phyloP scores from a whole-genome alignment of 1,140 invertebrate species.

The Drosophila sp. region DNA sequence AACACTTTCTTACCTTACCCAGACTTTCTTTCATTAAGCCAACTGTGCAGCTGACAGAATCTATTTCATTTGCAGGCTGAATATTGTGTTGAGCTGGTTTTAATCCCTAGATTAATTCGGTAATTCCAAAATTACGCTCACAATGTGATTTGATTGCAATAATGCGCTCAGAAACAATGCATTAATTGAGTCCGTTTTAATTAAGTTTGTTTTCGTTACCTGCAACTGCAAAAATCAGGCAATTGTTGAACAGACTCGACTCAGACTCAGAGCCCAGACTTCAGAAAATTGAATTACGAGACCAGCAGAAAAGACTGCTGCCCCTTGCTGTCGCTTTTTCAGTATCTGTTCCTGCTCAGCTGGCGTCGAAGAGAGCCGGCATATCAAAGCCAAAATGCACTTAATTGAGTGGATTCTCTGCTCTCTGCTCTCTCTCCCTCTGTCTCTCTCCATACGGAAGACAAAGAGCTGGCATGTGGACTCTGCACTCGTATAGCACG shows the following conservation, averaged over 20 bases:
- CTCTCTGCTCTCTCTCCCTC: constrained; percentile 1
- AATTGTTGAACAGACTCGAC: background rate
- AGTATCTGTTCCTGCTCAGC: background rate
- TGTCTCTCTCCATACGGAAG: background rate
- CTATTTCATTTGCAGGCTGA: no score
- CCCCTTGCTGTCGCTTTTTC: background rate
- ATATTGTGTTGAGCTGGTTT: no score
- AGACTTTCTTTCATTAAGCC: no score
- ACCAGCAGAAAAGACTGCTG: background rate
- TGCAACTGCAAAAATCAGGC: constrained; percentile 1
- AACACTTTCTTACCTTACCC: no score
- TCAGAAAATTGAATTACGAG: constrained; percentile 32
- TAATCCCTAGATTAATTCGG: no score
- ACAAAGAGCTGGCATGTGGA: constrained; percentile 21
- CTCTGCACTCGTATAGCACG: constrained; percentile 19
- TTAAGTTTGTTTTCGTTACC: no score
- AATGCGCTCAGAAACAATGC: background rate
- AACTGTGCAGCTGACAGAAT: background rate
- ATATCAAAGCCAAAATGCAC: constrained; percentile 69
- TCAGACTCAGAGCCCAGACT: constrained; percentile 13
- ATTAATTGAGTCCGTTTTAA: background rate
- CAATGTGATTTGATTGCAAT: constrained; percentile 3
- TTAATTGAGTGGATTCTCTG: constrained; percentile 64
- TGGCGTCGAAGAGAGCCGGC: no score
- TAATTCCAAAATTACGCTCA: background rate